A percentile compares a stretch with the other conserved stretches of the same genome.
These are phyloP conservation scores for Cryptomyrus ogoouensis DNA, from an alignment of 2,113 vertebrate species.

Conservation along the genomic window DNA sequence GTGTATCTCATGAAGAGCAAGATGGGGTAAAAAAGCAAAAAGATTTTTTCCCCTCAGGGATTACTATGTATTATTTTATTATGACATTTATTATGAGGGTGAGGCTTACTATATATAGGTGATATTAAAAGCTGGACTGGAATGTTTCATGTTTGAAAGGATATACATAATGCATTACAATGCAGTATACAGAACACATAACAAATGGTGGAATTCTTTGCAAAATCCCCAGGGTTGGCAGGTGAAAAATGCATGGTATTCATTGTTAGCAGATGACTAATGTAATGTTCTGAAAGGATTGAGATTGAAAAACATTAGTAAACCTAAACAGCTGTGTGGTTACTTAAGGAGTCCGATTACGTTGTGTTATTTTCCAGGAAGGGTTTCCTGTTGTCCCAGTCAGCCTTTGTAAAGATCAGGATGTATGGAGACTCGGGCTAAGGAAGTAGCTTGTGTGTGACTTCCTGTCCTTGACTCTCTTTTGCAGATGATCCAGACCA, in stretches of 20 bases:
- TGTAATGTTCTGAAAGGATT: not conserved
- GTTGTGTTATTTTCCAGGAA: not conserved
- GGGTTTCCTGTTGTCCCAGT: constrained; percentile 6
- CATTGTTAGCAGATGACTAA: constrained; percentile 17
- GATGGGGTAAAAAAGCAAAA: not conserved
- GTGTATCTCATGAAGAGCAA: not conserved
- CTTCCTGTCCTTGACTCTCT: constrained; percentile 29
- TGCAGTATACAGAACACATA: not conserved
- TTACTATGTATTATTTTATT: not conserved
- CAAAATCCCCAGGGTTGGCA: not conserved
- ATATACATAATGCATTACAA: not conserved
- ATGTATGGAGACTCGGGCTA: not conserved
- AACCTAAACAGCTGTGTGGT: not conserved
- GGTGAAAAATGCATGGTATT: not conserved
- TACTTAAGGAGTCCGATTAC: not conserved
- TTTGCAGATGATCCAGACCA: constrained; percentile 83
- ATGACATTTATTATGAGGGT: not conserved
- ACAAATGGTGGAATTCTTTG: not conserved
- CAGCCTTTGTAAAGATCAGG: not conserved
- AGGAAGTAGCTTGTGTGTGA: constrained; percentile 11
- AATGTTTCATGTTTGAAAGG: not conserved
- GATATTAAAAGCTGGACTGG: not conserved
- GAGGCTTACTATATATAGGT: not conserved
- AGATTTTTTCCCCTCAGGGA: not conserved
- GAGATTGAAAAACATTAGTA: not conserved